A percentile compares a stretch with the other conserved stretches of the same genome.
These are phyloP conservation scores for Ceratitis capitata DNA, from an alignment of 1,140 invertebrate genomes.

Conservation along the genomic window DNA sequence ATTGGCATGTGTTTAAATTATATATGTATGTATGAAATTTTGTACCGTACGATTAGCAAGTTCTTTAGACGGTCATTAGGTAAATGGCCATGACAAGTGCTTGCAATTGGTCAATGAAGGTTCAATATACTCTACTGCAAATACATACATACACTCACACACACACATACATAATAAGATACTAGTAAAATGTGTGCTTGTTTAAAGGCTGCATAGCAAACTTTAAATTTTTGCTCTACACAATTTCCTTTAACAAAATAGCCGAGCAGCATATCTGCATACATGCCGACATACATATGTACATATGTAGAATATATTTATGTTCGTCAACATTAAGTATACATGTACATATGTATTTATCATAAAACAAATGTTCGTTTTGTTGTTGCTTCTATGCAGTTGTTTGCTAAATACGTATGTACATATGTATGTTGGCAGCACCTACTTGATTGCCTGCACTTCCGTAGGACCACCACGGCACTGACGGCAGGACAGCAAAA, in stretches of 20 bases:
- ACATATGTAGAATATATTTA: no score
- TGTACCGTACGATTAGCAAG: background rate
- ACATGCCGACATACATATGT: background rate
- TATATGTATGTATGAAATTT: background rate
- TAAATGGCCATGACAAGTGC: background rate
- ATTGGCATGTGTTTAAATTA: no score
- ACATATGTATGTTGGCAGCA: background rate
- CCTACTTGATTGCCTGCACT: background rate
- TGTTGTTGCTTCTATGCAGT: background rate
- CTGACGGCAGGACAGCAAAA: no score
- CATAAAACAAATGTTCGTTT: background rate
- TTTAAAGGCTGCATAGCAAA: background rate
- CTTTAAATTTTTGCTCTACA: background rate
- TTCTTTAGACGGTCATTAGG: background rate
- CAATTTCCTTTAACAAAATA: no score
- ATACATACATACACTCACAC: background rate
- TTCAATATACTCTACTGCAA: background rate
- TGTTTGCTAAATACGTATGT: background rate
- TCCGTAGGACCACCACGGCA: background rate
- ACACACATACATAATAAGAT: no score
- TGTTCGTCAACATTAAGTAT: no score
- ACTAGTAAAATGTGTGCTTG: no score
- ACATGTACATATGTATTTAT: background rate
- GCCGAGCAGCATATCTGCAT: no score
- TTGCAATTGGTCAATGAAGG: background rate